phyloP scores from a whole-genome alignment of 2,888 invertebrate genomes.

The Drosophila mulleri region DNA sequence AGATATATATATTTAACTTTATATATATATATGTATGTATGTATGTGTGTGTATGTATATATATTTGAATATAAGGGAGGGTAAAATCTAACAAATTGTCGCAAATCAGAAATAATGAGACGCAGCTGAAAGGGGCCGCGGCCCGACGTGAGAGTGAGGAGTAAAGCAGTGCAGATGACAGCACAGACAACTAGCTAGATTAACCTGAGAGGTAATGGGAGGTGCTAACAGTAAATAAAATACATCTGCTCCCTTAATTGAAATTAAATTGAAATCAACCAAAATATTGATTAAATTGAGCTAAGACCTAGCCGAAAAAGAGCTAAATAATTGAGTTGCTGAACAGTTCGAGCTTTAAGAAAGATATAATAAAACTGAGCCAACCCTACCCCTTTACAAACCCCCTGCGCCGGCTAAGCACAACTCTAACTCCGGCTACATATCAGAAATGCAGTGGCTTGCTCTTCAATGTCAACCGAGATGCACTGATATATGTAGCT shows the following conservation, averaged over 20 bases:
- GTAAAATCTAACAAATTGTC: conserved; percentile 59
- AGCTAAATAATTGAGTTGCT: no score
- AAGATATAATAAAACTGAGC: no score
- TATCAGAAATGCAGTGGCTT: no score
- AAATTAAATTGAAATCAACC: not conserved
- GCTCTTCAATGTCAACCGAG: conserved; percentile 34
- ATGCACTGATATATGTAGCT: no score
- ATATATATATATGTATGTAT: not conserved
- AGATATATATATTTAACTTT: conserved; percentile 1
- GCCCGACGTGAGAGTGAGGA: not conserved
- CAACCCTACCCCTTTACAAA: no score
- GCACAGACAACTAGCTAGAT: not conserved
- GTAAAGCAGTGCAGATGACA: not conserved
- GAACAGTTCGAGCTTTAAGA: no score
- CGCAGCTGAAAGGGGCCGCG: conserved; percentile 55
- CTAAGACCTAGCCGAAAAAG: no score
- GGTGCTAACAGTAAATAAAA: not conserved
- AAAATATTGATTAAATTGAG: not conserved
- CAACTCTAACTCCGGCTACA: no score
- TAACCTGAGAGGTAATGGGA: not conserved
- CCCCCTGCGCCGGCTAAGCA: no score
- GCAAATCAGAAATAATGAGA: conserved; percentile 77
- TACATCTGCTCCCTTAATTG: not conserved
- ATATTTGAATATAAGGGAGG: not conserved
- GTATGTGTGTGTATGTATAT: no score